Conservation (phyloP, 2,797 vertebrate genomes). For the Typhlichthys eigenmanni region DNA sequence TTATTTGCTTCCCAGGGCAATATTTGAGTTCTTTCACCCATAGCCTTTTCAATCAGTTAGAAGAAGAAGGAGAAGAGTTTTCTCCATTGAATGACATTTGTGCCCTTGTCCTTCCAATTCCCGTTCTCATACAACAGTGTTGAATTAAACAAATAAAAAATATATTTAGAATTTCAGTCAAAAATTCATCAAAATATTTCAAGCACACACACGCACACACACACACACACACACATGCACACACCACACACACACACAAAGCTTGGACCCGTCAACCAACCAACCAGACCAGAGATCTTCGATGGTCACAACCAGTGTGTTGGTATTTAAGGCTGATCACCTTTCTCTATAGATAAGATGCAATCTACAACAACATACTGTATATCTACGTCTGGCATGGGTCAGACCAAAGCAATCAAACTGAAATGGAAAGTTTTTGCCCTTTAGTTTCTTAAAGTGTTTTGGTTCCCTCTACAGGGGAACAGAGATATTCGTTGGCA, state of each 20-base stretch:
- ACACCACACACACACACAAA: not conserved
- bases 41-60: slow-evolving; percentile 25
- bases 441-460: no score
- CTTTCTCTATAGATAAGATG: no score
- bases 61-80: not conserved
- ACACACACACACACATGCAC: not conserved
- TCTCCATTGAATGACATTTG: slow-evolving; percentile 14
- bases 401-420: no score
- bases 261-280: no score
- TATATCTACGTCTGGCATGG: no score
- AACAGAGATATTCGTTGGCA: not conserved
- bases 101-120: not conserved
- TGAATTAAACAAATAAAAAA: no score
- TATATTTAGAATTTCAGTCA: no score
- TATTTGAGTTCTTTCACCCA: slow-evolving; percentile 35
- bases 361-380: no score
- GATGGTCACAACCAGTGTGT: no score
- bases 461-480: not conserved
- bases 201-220: not conserved
- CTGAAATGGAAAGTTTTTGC: no score
- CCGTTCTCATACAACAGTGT: not conserved
- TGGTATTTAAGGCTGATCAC: no score
- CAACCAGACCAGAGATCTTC: no score
- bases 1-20: slow-evolving; percentile 25
- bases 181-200: not conserved